These are phyloP conservation scores for Ondatra zibethicus DNA, from an alignment of 2,113 vertebrate species.

Conservation along the genomic window DNA sequence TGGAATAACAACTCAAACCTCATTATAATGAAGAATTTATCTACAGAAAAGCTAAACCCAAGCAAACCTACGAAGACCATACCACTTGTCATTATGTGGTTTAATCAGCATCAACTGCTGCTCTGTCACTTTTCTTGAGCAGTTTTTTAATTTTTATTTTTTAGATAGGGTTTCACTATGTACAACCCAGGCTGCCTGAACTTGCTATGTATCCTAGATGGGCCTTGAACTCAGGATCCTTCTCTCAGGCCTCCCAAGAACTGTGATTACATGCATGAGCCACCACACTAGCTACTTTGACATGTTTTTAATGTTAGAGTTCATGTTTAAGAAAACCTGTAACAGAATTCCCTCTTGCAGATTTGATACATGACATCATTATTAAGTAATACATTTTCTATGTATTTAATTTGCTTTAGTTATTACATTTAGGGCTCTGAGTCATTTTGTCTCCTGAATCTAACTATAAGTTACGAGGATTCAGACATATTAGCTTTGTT, in stretches of 20 bases:
- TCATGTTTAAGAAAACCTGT: not conserved
- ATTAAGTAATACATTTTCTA: not conserved
- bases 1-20: not conserved
- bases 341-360: not conserved
- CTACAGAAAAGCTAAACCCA: constrained; percentile 2
- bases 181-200: not conserved
- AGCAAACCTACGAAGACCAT: not conserved
- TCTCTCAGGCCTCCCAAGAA: not conserved
- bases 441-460: not conserved
- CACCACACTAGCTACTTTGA: not conserved
- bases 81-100: not conserved
- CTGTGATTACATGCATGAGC: not conserved
- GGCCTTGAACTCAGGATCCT: not conserved
- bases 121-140: not conserved
- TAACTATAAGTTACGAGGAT: not conserved
- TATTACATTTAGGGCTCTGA: not conserved
- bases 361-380: not conserved
- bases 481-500: not conserved
- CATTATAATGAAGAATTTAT: not conserved
- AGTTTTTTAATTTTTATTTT: not conserved
- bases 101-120: not conserved
- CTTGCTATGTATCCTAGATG: not conserved
- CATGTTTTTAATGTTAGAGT: not conserved
- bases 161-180: not conserved
- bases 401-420: not conserved